Percentiles rank a stretch among this genome's conserved stretches.
phyloP scores from a whole-genome alignment of 2,888 invertebrate species.

The Metellina segmentata region DNA sequence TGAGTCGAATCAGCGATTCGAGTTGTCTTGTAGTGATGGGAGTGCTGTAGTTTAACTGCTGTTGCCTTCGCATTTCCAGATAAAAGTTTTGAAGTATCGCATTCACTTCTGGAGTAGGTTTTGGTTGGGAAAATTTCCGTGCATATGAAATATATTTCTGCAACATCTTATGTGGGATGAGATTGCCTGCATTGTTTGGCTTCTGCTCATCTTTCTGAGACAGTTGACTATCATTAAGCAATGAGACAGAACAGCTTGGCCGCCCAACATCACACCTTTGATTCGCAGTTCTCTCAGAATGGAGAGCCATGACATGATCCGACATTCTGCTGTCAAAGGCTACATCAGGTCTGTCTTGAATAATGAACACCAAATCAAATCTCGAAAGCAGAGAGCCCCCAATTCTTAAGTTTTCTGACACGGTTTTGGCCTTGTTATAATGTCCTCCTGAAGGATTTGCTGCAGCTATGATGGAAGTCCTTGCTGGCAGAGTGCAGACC shows the following conservation, averaged over 20 bases:
- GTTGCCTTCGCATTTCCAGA: slow-evolving; percentile 86
- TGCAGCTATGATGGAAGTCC: slow-evolving; percentile 93
- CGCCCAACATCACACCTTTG: not conserved
- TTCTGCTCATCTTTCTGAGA: slow-evolving; percentile 85
- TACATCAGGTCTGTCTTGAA: slow-evolving; percentile 92
- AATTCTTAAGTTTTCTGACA: slow-evolving; percentile 93
- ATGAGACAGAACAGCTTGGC: not conserved
- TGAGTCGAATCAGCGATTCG: slow-evolving; percentile 92
- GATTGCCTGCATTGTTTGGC: slow-evolving; percentile 85
- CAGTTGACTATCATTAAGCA: slow-evolving; percentile 78
- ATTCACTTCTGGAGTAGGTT: slow-evolving; percentile 87
- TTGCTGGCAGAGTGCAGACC: slow-evolving; percentile 89
- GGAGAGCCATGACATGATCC: slow-evolving; percentile 90
- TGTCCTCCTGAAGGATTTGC: slow-evolving; percentile 95
- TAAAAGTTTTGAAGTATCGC: slow-evolving; percentile 89
- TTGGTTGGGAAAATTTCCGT: slow-evolving; percentile 91
- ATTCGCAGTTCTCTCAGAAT: slow-evolving; percentile 34
- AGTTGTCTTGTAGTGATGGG: slow-evolving; percentile 94
- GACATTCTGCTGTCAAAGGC: slow-evolving; percentile 88
- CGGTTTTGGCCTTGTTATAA: slow-evolving; percentile 92
- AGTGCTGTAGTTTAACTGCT: slow-evolving; percentile 86
- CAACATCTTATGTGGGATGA: slow-evolving; percentile 88
- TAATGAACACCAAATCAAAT: slow-evolving; percentile 95
- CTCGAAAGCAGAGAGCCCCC: slow-evolving; percentile 92
- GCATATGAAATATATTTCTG: slow-evolving; percentile 96